Percentiles rank a stretch among this genome's conserved stretches.
Evolutionary conservation across 1,140 invertebrate genomes (phyloP).

Genomic region (Drosophila ficusphila): DNA sequence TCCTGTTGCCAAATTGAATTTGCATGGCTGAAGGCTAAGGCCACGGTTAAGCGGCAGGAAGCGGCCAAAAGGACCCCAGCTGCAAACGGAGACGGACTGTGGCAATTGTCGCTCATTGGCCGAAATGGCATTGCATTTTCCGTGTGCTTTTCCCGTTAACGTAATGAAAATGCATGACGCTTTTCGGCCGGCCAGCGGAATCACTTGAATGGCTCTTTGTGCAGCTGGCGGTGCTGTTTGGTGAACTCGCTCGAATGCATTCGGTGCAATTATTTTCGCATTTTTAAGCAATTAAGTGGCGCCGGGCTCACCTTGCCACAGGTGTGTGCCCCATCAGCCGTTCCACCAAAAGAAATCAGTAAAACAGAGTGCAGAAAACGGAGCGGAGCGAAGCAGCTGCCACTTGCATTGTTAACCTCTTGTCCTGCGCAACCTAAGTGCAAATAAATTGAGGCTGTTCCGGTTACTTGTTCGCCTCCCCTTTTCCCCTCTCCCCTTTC

Average conservation of each 20-base stretch:
- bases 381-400: constrained; percentile 33
- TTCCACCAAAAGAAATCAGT: constrained; percentile 45
- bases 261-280: constrained; percentile 73
- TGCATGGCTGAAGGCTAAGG: constrained; percentile 69
- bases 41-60: constrained; percentile 41
- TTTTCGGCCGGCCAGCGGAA: constrained; percentile 6
- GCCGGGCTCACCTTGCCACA: constrained; percentile 50
- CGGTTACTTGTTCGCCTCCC: constrained; percentile 25
- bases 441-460: constrained; percentile 76
- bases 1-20: constrained; percentile 70
- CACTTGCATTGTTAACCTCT: constrained; percentile 75
- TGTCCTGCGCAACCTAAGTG: constrained; percentile 66
- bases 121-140: constrained; percentile 48
- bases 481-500: constrained; percentile 1
- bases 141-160: constrained; percentile 40
- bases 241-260: constrained; percentile 32
- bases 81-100: constrained; percentile 11
- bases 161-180: constrained; percentile 69
- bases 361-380: constrained; percentile 1
- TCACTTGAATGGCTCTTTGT: constrained; percentile 11
- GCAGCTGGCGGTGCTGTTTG: constrained; percentile 5
- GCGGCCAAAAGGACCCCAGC: constrained; percentile 9
- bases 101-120: constrained; percentile 66
- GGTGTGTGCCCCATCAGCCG: constrained; percentile 50
- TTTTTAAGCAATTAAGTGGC: constrained; percentile 74